Evolutionary conservation across 2,797 vertebrate species (phyloP).

Genomic region (Zalophus californianus): DNA sequence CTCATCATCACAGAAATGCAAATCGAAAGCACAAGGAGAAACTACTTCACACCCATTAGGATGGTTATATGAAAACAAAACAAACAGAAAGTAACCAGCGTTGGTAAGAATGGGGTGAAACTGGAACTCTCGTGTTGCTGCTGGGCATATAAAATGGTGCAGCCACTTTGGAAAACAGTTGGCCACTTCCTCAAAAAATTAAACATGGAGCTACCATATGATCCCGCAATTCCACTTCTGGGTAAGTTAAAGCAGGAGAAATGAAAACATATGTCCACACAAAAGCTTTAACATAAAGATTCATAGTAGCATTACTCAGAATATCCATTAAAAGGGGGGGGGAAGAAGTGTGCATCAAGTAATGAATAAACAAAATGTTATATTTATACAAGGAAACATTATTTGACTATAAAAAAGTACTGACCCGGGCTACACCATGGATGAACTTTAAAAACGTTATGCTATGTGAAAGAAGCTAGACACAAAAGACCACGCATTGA

Average conservation of each 20-base stretch:
- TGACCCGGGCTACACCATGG: neutral
- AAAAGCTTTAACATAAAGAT: neutral
- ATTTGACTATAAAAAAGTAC: neutral
- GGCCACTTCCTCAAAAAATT: neutral
- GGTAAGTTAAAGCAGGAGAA: neutral
- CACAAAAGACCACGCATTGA: neutral
- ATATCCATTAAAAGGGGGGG: neutral
- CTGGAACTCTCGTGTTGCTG: neutral
- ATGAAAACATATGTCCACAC: neutral
- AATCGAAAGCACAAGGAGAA: neutral
- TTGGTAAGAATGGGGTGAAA: neutral
- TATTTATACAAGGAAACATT: neutral
- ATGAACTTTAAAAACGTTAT: neutral
- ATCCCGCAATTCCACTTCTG: neutral
- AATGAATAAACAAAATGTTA: neutral
- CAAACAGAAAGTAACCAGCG: neutral
- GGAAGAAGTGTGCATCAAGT: neutral
- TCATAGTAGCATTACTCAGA: neutral
- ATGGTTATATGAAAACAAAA: neutral
- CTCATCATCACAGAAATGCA: neutral
- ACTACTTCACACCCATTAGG: neutral
- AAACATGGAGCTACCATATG: neutral
- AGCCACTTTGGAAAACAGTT: neutral
- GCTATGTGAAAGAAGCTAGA: neutral
- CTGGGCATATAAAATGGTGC: neutral